Evolutionary conservation across 1,140 invertebrate species (phyloP), one percentile per base, ranked within the genome.

Genomic region (Bradynema listronoti): DNA sequence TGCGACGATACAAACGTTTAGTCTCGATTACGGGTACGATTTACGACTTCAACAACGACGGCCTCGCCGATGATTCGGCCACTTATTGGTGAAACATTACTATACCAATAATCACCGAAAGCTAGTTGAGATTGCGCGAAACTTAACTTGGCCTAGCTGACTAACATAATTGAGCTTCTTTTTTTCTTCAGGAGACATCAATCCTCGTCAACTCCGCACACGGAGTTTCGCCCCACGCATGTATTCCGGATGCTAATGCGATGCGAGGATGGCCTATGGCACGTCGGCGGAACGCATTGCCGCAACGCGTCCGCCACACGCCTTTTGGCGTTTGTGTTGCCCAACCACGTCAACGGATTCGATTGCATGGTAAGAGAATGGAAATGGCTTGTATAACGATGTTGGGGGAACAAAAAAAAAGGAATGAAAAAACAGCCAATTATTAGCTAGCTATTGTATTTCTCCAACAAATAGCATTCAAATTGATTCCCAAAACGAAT

Each of bases 361-460:
- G 66, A 72, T 42, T 68, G 66, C 41, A 59, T 68, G 64, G 61
- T 63, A 30, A 52, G 32, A 50, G n/a, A n/a, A n/a, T n/a, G n/a
- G n/a, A n/a, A n/a, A n/a, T n/a, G n/a, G n/a, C n/a, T n/a, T n/a
- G n/a, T n/a, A n/a, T n/a, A n/a, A n/a, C n/a, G n/a, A n/a, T n/a
- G 54, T 59, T 22, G 6, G 16, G 29, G 22, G 4, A 16, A 22
- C 9, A 14, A 36, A 46, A 11, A 56, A 30, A 54, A 54, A 22
- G 14, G 11, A 22, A 14, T 6, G 34, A 41, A 9, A 58, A 29
- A 22, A 56, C 41, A 32, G 34, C 60, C 22, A n/a, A 27, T n/a
- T 25, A 5, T 25, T 39, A 19, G 11, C n/a, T n/a, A n/a, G n/a
- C n/a, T n/a, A n/a, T n/a, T n/a, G n/a, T n/a, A n/a, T n/a, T n/a